A percentile compares a stretch with the other conserved stretches of the same genome.
These are phyloP conservation scores for Gulo gulo DNA, from an alignment of 2,113 vertebrate species.

Conservation along the genomic window DNA sequence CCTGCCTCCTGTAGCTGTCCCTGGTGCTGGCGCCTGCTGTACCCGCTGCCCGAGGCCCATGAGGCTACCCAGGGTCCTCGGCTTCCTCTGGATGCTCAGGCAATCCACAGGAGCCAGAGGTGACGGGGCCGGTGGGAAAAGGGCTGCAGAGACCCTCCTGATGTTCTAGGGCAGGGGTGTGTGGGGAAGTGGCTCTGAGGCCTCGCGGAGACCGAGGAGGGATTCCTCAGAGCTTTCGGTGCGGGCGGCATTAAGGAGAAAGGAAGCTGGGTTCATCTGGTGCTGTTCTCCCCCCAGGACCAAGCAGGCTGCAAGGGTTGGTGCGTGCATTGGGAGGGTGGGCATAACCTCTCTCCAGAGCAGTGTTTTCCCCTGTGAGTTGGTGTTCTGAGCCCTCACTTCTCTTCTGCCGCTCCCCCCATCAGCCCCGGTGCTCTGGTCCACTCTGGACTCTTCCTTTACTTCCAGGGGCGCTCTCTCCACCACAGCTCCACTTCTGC, in stretches of 20 bases:
- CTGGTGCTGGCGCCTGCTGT: rapidly evolving
- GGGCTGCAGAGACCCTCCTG: neutral
- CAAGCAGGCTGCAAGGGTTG: no score
- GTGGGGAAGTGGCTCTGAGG: neutral
- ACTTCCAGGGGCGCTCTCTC: neutral
- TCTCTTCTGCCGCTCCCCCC: neutral
- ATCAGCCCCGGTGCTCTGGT: no score
- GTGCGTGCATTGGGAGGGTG: rapidly evolving
- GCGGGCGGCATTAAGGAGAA: neutral
- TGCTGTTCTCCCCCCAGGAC: neutral
- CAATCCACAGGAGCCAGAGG: neutral
- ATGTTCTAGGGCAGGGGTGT: neutral
- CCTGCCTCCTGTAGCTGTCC: neutral
- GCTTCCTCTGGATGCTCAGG: constrained; percentile 49
- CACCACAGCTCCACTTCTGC: neutral
- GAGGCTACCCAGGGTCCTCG: neutral
- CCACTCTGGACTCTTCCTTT: neutral
- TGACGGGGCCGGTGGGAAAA: neutral
- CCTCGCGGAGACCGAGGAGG: neutral
- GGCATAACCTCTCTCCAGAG: neutral
- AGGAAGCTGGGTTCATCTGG: neutral
- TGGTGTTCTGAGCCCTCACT: neutral
- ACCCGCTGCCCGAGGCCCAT: neutral
- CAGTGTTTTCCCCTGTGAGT: neutral
- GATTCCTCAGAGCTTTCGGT: neutral